Evolutionary conservation across 2,888 invertebrate genomes (phyloP), one percentile per base, ranked within the genome.

Genomic region (Cataglyphis altisquamis): DNA sequence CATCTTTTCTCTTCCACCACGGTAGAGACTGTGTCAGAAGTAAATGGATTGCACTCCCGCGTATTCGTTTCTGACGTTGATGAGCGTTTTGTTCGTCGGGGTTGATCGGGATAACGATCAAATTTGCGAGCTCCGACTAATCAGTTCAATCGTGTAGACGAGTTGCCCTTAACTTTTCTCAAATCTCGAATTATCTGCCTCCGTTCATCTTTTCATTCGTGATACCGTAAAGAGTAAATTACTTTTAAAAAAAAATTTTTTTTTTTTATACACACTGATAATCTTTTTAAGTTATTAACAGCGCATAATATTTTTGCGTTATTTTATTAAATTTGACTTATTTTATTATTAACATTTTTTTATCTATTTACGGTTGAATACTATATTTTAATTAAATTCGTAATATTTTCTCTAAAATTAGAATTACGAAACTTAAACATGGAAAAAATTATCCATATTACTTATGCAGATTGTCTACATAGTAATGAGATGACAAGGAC

Each of bases 41-140:
- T 60, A 72, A 80, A 80, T 80, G 36, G 60, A 80, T 80, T 80
- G 60, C 73, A 72, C 60, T 77, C 72, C 21, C 60, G 73, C 29
- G 45, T 45, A 70, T 72, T 80, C 73, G 45, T 78, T 45, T 80
- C 78, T 80, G 78, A 80, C 73, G 21, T 18, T 48, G 63, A 81
- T 75, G 80, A 82, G 39, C 81, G 41, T 29, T 64, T 45, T 15
- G 12, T n/a, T 60, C 52, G 29, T 21, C 48, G 48, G 18, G 45
- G 25, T 39, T 45, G 78, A 62, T 64, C 81, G 52, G 36, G 80
- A 52, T 72, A 78, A 77, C 78, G 57, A 68, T 72, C 67, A 21
- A 75, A 52, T 8, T 18, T 18, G 39, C 55, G 21, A 70, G 10
- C 41, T 41, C 60, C 29, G 18, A 21, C 60, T 80, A 72, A 72